phyloP scores from a whole-genome alignment of 2,113 vertebrate species.

The Crypturellus undulatus region DNA sequence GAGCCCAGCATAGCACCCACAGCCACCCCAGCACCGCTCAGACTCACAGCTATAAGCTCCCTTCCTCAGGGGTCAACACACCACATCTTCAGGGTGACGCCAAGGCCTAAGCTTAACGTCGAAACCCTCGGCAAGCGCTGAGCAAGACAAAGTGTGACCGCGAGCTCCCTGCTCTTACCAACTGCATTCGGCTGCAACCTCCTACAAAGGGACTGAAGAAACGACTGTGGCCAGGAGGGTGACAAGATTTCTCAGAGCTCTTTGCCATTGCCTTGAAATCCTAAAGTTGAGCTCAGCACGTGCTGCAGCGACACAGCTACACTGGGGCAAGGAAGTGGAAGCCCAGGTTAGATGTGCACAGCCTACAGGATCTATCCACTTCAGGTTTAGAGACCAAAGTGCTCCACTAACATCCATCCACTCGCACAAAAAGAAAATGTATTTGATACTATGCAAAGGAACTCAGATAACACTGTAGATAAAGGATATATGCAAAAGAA shows the following conservation, averaged over 20 bases:
- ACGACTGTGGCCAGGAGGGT: not conserved
- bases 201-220: not conserved
- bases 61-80: not conserved
- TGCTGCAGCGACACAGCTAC: slow-evolving; percentile 23
- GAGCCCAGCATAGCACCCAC: not conserved
- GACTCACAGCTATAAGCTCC: not conserved
- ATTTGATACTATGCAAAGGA: not conserved
- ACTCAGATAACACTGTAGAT: not conserved
- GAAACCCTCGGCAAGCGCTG: not conserved
- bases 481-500: not conserved
- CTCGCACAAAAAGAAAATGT: accelerated
- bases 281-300: not conserved
- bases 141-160: not conserved
- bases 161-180: not conserved
- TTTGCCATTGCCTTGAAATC: not conserved
- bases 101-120: not conserved
- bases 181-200: accelerated
- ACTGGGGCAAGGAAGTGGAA: not conserved
- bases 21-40: not conserved
- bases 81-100: not conserved
- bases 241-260: not conserved
- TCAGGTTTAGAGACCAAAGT: not conserved
- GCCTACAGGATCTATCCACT: not conserved
- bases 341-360: slow-evolving; percentile 5
- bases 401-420: not conserved